Evolutionary conservation across 2,888 invertebrate genomes (phyloP).

Genomic region (Brenthis daphne): DNA sequence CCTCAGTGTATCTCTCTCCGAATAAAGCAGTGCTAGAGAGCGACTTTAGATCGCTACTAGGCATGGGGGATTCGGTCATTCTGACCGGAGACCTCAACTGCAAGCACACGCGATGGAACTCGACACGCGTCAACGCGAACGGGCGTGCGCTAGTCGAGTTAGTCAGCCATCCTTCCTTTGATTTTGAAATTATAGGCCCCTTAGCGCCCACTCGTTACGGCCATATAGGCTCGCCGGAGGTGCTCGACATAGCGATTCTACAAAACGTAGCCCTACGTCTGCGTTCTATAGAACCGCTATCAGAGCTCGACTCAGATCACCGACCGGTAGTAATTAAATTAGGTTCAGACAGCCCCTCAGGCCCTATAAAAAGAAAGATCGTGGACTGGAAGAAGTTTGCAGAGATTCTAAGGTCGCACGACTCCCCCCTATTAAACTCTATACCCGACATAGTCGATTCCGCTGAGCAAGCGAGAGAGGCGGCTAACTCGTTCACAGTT

Average conservation of each 20-base stretch:
- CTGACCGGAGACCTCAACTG: background rate
- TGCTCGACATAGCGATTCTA: background rate
- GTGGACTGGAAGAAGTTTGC: background rate
- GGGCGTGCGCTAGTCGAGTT: background rate
- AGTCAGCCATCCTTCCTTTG: background rate
- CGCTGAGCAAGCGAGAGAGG: too few species aligned
- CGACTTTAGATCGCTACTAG: conserved; percentile 16
- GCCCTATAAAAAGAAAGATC: too few species aligned
- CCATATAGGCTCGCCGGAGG: background rate
- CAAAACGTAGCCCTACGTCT: too few species aligned
- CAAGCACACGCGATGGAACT: background rate
- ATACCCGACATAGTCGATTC: background rate
- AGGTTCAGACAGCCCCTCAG: too few species aligned
- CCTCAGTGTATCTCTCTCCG: conserved; percentile 15
- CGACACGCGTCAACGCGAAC: background rate
- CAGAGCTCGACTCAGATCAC: background rate
- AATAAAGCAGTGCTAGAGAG: background rate
- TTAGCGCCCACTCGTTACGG: background rate
- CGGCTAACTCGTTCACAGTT: too few species aligned
- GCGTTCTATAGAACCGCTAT: too few species aligned
- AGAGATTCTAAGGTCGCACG: background rate
- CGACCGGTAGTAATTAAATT: background rate
- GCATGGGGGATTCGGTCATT: background rate
- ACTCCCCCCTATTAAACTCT: background rate
- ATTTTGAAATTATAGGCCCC: background rate